Evolutionary conservation across 2,888 invertebrate species (phyloP).

Genomic region (Onthophagus sagittarius): DNA sequence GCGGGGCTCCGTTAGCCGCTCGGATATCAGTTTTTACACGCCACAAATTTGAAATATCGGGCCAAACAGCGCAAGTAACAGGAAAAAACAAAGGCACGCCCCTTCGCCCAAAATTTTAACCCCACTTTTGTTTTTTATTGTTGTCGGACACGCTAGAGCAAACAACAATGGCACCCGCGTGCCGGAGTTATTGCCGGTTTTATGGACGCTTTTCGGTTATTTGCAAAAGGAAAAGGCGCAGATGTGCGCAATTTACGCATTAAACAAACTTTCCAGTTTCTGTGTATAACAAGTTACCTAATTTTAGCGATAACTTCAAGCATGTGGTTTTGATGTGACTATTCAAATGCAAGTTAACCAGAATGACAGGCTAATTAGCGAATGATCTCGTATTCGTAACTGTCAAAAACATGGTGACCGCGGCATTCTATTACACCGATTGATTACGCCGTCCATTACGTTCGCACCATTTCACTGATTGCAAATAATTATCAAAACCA

Average conservation of each 20-base stretch:
- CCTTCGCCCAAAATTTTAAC: constrained; percentile 2
- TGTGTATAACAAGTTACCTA: not conserved
- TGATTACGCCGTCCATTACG: not conserved
- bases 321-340: not conserved
- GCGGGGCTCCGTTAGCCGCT: constrained; percentile 14
- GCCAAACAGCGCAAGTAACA: constrained; percentile 14
- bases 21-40: constrained; percentile 22
- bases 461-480: not conserved
- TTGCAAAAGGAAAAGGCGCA: not conserved
- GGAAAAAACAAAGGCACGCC: not conserved
- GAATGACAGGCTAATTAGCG: not conserved
- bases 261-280: not conserved
- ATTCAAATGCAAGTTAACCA: not conserved
- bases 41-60: constrained; percentile 24
- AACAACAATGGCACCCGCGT: not conserved
- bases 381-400: not conserved
- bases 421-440: not conserved
- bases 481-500: not conserved
- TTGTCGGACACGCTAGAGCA: not conserved
- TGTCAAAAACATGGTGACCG: not conserved
- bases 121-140: not conserved
- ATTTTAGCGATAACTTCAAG: not conserved
- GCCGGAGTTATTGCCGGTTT: not conserved
- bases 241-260: not conserved
- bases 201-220: not conserved